phyloP scores from a whole-genome alignment of 2,888 invertebrate species.

The Epinotia ramella region DNA sequence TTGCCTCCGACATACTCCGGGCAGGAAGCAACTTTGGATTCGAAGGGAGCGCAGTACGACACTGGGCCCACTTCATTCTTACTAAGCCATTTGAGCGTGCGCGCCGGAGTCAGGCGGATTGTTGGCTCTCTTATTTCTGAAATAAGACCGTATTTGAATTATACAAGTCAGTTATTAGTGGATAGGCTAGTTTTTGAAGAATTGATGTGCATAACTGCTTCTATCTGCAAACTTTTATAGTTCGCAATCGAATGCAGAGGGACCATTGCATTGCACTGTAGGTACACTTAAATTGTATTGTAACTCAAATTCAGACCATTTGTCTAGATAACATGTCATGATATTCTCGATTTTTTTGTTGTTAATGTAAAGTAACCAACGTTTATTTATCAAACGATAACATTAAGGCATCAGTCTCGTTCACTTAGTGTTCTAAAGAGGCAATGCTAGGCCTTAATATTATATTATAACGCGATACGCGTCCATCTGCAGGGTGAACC shows the following conservation, averaged over 20 bases:
- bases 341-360: too few species aligned
- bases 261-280: not conserved
- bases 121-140: slow-evolving; percentile 54
- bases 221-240: too few species aligned
- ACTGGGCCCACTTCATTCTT: slow-evolving; percentile 59
- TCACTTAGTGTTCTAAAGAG: too few species aligned
- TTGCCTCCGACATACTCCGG: slow-evolving; percentile 90
- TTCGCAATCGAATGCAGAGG: too few species aligned
- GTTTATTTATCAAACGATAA: too few species aligned
- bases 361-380: too few species aligned
- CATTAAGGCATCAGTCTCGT: too few species aligned
- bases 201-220: not conserved
- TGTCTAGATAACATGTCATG: not conserved
- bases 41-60: slow-evolving; percentile 74
- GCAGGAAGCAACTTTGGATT: slow-evolving; percentile 79
- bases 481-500: too few species aligned
- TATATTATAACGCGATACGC: too few species aligned
- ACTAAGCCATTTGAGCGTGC: slow-evolving; percentile 63
- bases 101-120: slow-evolving; percentile 53
- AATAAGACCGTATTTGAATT: slow-evolving; percentile 34
- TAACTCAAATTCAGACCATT: not conserved
- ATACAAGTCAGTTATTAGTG: too few species aligned
- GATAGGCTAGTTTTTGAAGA: too few species aligned
- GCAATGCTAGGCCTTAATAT: too few species aligned
- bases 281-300: not conserved